Percentiles rank a stretch among this genome's conserved stretches.
phyloP scores from a whole-genome alignment of 2,113 vertebrate genomes.

The Nyctereutes procyonoides region DNA sequence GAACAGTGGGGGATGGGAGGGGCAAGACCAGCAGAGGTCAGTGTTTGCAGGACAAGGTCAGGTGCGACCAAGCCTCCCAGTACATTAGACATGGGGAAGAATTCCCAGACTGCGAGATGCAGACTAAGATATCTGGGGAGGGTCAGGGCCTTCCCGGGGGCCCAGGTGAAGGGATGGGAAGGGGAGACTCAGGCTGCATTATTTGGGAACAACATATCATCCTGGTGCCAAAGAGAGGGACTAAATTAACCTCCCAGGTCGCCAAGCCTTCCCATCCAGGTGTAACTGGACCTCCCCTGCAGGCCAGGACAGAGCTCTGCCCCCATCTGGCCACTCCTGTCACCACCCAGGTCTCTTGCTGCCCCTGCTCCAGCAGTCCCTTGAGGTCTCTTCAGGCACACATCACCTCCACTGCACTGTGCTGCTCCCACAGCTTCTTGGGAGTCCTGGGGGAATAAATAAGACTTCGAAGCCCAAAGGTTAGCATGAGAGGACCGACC shows the following conservation, averaged over 20 bases:
- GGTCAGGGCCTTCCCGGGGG: not conserved
- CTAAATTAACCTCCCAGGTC: not conserved
- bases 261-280: not conserved
- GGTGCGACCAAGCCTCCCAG: not conserved
- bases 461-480: constrained; percentile 48
- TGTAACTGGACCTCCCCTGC: not conserved
- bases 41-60: not conserved
- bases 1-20: not conserved
- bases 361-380: not conserved
- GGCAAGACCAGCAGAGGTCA: not conserved
- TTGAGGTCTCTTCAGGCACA: not conserved
- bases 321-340: not conserved
- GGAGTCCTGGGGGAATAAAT: not conserved
- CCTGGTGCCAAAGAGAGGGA: not conserved
- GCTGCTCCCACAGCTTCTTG: constrained; percentile 55
- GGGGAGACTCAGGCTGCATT: not conserved
- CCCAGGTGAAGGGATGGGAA: not conserved
- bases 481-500: not conserved
- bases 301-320: not conserved
- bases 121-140: not conserved
- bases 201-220: not conserved
- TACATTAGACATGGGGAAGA: not conserved
- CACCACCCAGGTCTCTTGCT: not conserved
- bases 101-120: not conserved
- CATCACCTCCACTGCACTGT: not conserved